Evolutionary conservation across 2,797 vertebrate genomes (phyloP).

Genomic region (Botia kubotai): DNA sequence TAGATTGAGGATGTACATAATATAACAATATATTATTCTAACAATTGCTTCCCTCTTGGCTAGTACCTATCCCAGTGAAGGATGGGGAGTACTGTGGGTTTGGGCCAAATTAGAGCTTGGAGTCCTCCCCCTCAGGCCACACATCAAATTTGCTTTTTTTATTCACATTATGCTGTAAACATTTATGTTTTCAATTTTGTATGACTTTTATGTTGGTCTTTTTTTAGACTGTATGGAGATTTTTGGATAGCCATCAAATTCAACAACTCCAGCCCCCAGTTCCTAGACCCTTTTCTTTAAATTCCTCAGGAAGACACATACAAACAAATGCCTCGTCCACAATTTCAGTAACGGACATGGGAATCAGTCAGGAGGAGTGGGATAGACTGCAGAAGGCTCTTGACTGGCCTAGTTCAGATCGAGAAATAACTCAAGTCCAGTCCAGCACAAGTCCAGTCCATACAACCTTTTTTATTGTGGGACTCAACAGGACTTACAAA

Average conservation of each 20-base stretch:
- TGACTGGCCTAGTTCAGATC: constrained; percentile 31
- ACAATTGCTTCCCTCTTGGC: background rate
- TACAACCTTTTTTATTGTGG: constrained; percentile 32
- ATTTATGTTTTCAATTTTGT: background rate
- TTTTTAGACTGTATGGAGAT: background rate
- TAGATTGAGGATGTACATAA: too few species aligned
- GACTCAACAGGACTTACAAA: constrained; percentile 17
- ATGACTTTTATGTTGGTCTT: background rate
- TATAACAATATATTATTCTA: too few species aligned
- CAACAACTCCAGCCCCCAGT: background rate
- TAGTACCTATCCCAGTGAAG: background rate
- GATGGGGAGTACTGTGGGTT: background rate
- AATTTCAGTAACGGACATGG: background rate
- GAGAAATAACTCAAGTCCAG: background rate
- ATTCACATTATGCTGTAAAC: background rate
- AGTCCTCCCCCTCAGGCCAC: background rate
- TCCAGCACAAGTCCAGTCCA: constrained; percentile 32
- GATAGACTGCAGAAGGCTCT: constrained; percentile 10
- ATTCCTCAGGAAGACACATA: background rate
- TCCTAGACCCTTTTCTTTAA: background rate
- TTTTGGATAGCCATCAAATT: background rate
- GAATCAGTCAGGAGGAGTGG: constrained; percentile 16
- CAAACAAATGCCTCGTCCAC: background rate
- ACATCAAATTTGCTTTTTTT: background rate
- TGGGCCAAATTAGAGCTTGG: background rate